These are phyloP conservation scores for Calyptommatus sinebrachiatus DNA, from an alignment of 2,113 vertebrate genomes.

Conservation along the genomic window DNA sequence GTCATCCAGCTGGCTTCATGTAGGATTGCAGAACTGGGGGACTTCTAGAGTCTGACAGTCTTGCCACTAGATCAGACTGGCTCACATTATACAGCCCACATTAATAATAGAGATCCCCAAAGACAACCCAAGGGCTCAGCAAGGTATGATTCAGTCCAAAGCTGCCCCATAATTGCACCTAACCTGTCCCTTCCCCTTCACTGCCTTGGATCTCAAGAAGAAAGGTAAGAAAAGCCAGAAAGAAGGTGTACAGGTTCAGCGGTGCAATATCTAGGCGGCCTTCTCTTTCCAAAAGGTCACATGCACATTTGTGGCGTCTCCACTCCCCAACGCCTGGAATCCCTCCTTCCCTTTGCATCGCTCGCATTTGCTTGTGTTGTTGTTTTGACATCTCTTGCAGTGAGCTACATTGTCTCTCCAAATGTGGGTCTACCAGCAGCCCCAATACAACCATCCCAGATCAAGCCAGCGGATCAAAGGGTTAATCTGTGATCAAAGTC, in stretches of 20 bases:
- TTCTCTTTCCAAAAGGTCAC: background rate
- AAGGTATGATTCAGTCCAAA: background rate
- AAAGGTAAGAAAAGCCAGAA: no score
- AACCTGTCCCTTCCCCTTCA: background rate
- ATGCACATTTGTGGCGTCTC: background rate
- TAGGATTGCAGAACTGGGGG: no score
- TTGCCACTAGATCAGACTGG: no score
- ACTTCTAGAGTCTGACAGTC: no score
- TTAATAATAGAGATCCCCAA: background rate
- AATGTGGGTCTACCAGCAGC: conserved; percentile 34
- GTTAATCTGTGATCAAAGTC: conserved; percentile 61
- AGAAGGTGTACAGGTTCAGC: no score
- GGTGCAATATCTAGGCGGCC: background rate
- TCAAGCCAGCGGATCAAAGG: conserved; percentile 57
- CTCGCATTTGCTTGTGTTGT: background rate
- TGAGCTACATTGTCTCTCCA: conserved; percentile 32
- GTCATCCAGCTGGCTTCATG: no score
- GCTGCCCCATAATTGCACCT: background rate
- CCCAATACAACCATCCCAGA: background rate
- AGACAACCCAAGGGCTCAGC: no score
- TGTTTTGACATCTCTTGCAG: conserved; percentile 22
- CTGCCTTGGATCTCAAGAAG: no score
- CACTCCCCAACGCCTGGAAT: background rate
- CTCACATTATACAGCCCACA: no score
- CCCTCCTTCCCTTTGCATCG: background rate